phyloP scores from a whole-genome alignment of 2,797 vertebrate species.

The Gymnothorax reevesii region DNA sequence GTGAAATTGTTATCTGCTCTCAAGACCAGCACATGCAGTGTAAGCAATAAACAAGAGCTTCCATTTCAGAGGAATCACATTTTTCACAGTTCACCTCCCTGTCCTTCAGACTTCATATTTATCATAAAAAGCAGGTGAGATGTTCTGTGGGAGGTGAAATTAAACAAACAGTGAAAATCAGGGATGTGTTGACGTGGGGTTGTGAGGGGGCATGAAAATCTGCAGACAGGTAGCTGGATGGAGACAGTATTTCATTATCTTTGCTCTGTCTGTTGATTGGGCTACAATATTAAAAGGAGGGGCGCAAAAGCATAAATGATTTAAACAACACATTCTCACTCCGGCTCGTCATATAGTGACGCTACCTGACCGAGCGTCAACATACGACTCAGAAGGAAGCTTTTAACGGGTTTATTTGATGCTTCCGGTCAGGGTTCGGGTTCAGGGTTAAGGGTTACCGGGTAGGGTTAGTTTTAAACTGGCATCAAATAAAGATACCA shows the following conservation, averaged over 20 bases:
- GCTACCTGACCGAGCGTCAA: no score
- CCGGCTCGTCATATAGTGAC: no score
- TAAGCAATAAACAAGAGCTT: not conserved
- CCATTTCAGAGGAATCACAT: not conserved
- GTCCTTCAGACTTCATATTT: not conserved
- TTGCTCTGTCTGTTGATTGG: slow-evolving; percentile 44
- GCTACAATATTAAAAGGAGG: slow-evolving; percentile 23
- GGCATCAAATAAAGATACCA: no score
- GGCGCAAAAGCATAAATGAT: not conserved
- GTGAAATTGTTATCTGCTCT: not conserved
- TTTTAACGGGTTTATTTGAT: no score
- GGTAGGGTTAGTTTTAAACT: no score
- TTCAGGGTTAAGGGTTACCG: no score
- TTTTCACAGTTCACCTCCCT: not conserved
- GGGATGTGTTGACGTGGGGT: not conserved
- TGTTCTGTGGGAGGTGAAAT: not conserved
- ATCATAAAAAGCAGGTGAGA: not conserved
- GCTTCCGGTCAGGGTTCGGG: no score
- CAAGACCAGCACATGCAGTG: not conserved
- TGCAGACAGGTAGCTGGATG: slow-evolving; percentile 11
- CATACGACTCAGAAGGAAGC: no score
- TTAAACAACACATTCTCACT: no score
- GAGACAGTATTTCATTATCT: slow-evolving; percentile 38
- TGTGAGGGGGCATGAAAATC: not conserved
- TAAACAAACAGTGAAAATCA: not conserved